These are phyloP conservation scores for Yponomeuta evonymella DNA, from an alignment of 2,888 invertebrate genomes.

Conservation along the genomic window DNA sequence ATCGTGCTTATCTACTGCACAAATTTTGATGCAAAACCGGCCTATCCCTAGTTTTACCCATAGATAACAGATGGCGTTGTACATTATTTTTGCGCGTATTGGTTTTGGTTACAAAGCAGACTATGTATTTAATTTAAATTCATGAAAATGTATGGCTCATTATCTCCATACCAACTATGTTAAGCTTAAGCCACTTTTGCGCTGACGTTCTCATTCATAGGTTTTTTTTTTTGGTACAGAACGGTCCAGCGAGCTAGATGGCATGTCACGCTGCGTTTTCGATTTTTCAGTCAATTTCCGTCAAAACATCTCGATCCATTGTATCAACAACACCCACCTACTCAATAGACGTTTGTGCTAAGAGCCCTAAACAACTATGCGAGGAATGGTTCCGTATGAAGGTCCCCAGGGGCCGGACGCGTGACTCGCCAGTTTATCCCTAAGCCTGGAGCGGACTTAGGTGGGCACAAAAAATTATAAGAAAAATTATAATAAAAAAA, in stretches of 20 bases:
- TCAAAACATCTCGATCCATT: neutral
- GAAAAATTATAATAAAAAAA: neutral
- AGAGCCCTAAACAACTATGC: constrained; percentile 55
- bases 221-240: no score
- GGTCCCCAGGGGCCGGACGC: constrained; percentile 62
- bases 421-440: constrained; percentile 63
- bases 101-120: no score
- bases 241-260: neutral
- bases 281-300: constrained; percentile 9
- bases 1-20: no score
- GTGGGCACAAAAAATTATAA: neutral
- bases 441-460: constrained; percentile 25
- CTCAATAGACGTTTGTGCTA: constrained; percentile 26
- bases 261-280: neutral
- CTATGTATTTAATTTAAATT: no score
- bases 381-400: constrained; percentile 41
- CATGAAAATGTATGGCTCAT: no score
- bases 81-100: no score
- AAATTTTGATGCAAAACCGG: no score
- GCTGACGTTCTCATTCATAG: no score
- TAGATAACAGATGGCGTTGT: no score
- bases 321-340: constrained; percentile 10
- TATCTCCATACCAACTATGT: no score
- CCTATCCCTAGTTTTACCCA: no score
- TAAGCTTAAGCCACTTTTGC: no score